Evolutionary conservation across 2,888 invertebrate species (phyloP).

Genomic region (Acanthosepion esculentum): DNA sequence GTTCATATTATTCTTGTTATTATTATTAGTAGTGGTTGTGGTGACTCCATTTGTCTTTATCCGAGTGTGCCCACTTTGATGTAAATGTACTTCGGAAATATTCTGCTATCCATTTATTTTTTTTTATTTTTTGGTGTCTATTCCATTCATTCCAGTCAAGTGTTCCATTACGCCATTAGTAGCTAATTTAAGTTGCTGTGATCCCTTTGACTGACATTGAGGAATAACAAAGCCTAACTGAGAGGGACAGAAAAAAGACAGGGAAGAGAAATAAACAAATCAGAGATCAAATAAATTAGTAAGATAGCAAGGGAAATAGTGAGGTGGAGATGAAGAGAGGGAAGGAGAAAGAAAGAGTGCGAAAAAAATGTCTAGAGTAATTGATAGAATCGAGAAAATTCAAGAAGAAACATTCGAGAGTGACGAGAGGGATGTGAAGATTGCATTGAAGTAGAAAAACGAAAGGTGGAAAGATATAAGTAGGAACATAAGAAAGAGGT

Average conservation of each 20-base stretch:
- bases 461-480: too few relatives aligned
- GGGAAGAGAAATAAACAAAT: neutral
- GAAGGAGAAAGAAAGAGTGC: neutral
- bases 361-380: neutral
- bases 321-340: too few relatives aligned
- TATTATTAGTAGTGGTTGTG: neutral
- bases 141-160: neutral
- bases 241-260: neutral
- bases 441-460: too few relatives aligned
- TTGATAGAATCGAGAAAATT: neutral
- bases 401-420: neutral
- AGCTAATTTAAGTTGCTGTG: neutral
- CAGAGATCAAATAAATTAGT: neutral
- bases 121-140: too few relatives aligned
- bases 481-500: too few relatives aligned
- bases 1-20: too few relatives aligned
- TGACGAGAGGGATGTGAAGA: too few relatives aligned
- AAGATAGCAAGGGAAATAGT: neutral
- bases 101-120: neutral
- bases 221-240: neutral
- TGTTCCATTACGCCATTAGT: constrained; percentile 7
- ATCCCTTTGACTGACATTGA: neutral
- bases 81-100: neutral
- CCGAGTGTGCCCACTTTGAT: too few relatives aligned
- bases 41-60: neutral